A percentile compares a stretch with the other conserved stretches of the same genome.
Evolutionary conservation across 2,113 vertebrate genomes (phyloP).

Genomic region (Empidonax traillii): DNA sequence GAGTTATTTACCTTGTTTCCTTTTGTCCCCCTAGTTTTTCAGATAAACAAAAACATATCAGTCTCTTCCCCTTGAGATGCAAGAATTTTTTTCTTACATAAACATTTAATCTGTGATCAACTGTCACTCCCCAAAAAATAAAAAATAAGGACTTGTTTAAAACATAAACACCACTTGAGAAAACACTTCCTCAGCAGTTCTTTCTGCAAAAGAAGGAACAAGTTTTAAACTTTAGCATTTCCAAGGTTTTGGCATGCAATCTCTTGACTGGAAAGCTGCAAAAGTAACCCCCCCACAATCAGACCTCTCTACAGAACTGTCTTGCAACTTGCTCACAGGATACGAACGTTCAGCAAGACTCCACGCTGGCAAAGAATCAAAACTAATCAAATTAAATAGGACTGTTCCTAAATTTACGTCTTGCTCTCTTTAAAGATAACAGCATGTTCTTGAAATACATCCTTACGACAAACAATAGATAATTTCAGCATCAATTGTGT

Average conservation of each 20-base stretch:
- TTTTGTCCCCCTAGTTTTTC: neutral
- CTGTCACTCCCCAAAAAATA: neutral
- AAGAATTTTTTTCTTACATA: neutral
- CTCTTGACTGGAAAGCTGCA: neutral
- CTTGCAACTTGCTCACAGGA: neutral
- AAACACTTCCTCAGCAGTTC: neutral
- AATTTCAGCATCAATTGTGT: conserved; percentile 2
- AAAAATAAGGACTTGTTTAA: neutral
- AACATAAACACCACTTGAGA: neutral
- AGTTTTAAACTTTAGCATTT: neutral
- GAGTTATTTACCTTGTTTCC: neutral
- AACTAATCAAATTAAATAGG: neutral
- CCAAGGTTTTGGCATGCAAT: neutral
- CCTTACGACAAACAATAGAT: conserved; percentile 1
- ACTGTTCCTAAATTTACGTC: neutral
- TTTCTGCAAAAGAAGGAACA: neutral
- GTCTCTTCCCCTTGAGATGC: neutral
- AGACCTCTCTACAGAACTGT: neutral
- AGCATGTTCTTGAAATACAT: neutral
- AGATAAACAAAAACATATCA: neutral
- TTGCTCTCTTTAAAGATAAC: neutral
- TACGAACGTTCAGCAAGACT: neutral
- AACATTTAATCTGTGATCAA: neutral
- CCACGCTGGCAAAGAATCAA: neutral
- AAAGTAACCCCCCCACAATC: neutral